Evolutionary conservation across 2,113 vertebrate genomes (phyloP), one percentile per base, ranked within the genome.

Genomic region (Ceyx cyanopectus): DNA sequence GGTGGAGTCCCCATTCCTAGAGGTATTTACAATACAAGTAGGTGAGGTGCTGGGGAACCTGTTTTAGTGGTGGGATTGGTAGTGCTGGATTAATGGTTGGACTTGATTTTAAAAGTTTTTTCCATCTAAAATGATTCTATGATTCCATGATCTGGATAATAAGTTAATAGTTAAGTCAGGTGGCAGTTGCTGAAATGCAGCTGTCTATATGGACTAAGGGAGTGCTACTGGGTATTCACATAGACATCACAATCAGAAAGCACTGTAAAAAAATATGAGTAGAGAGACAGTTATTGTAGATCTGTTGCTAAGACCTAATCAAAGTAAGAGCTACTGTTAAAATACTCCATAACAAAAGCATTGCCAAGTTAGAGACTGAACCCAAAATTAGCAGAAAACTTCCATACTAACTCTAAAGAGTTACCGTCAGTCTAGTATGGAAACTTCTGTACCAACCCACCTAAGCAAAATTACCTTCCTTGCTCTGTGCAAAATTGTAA

Each of bases 111-210:
- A 51, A 51, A 51, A 7, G 50, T 51, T 12, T 51, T 51, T 51
- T 51, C 50, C 22, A 51, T 24, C 12, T 22, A 51, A 51, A 51
- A 51, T 51, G 50, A 14, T 51, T 51, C 50, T 51, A 24, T 51
- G 50, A 24, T 51, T 51, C 50, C 23, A 24, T 51, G 50, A 51
- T 3, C 43, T 15, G 30, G 57, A 27, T 40, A 63, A 85, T 9
- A 7, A 21, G 62, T 4, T 46, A 27, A 37, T 79, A 68, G 26
- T n/a, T n/a, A 46, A 40, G 43, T 63, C 11, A 7, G 46, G 54
- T 20, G 30, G 40, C 58, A 57, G 30, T 8, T 0, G 0, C 8
- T 34, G 26, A 54, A 62, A 29, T 0, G 4, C 2, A 27, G 26
- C 27, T 3, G 14, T 4, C 45, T 37, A 12, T 26, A 22, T 7